Conservation (phyloP, 2,888 invertebrate genomes). For the Caenorhabditis drosophilae region DNA sequence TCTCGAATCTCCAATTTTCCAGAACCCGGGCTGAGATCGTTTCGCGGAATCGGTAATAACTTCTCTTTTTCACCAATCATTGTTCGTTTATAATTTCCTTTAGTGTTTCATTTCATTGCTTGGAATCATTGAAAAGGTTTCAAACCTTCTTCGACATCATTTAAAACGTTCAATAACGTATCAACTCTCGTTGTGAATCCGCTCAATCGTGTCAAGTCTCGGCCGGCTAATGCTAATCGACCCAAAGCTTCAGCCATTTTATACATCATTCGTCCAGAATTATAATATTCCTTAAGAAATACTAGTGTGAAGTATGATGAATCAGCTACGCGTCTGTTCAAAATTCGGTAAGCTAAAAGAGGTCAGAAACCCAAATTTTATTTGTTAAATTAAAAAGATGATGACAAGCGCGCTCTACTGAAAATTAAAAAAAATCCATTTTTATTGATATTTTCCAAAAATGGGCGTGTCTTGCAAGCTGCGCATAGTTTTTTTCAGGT, state of each 20-base stretch:
- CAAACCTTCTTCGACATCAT: conserved; percentile 76
- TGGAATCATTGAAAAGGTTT: conserved; percentile 58
- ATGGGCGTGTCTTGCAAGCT: no score
- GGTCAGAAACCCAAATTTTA: no score
- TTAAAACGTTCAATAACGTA: conserved; percentile 83
- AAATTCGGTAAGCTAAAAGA: no score
- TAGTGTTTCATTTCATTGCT: conserved; percentile 73
- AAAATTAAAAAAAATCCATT: no score
- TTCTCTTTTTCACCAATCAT: conserved; percentile 39
- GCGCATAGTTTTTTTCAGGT: no score
- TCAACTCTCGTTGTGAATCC: conserved; percentile 93
- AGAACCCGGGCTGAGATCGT: conserved; percentile 36
- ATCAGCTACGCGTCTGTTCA: no score
- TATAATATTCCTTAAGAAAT: conserved; percentile 82
- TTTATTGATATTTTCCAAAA: no score
- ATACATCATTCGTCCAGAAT: conserved; percentile 92
- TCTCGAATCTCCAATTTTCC: conserved; percentile 72
- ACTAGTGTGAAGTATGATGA: no score
- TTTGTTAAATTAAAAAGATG: no score
- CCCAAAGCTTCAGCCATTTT: conserved; percentile 97
- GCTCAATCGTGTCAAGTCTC: conserved; percentile 90
- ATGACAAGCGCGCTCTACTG: no score
- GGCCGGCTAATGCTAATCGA: conserved; percentile 87
- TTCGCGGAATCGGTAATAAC: conserved; percentile 1
- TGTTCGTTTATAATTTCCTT: conserved; percentile 50